phyloP scores from a whole-genome alignment of 2,888 invertebrate genomes.

The Gari tellinella region DNA sequence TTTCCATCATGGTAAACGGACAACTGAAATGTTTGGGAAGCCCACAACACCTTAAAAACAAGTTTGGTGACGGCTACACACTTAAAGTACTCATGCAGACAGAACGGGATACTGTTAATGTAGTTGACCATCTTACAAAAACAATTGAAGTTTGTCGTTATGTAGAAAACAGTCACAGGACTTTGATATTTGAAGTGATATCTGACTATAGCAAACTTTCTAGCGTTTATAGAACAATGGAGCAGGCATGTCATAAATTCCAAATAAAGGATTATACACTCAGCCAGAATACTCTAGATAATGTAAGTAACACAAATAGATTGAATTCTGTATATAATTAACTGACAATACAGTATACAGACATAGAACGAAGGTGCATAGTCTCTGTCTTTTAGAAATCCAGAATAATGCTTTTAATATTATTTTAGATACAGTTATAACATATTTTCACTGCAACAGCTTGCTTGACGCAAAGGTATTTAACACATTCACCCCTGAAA shows the following conservation, averaged over 20 bases:
- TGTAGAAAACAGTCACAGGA: conserved; percentile 84
- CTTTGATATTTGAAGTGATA: conserved; percentile 82
- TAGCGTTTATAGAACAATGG: conserved; percentile 81
- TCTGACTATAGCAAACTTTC: conserved; percentile 76
- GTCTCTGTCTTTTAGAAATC: too few relatives aligned
- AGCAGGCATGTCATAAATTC: conserved; percentile 77
- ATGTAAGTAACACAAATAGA: conserved; percentile 76
- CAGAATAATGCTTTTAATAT: too few relatives aligned
- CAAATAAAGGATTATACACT: conserved; percentile 84
- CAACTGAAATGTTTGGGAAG: conserved; percentile 90
- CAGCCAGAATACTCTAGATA: conserved; percentile 84
- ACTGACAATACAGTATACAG: too few relatives aligned
- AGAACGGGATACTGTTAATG: conserved; percentile 70
- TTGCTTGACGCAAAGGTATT: too few relatives aligned
- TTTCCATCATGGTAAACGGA: conserved; percentile 92
- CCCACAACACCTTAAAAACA: conserved; percentile 90
- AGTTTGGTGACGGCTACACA: conserved; percentile 83
- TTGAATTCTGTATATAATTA: too few relatives aligned
- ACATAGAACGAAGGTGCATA: too few relatives aligned
- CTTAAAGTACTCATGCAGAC: conserved; percentile 83
- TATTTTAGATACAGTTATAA: too few relatives aligned
- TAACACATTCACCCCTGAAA: too few relatives aligned
- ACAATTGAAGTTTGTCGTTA: conserved; percentile 82
- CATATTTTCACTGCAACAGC: too few relatives aligned
- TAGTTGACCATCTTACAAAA: conserved; percentile 78